A percentile compares a stretch with the other conserved stretches of the same genome.
These are phyloP conservation scores for Trichonephila inaurata DNA, from an alignment of 1,140 invertebrate species.

Conservation along the genomic window DNA sequence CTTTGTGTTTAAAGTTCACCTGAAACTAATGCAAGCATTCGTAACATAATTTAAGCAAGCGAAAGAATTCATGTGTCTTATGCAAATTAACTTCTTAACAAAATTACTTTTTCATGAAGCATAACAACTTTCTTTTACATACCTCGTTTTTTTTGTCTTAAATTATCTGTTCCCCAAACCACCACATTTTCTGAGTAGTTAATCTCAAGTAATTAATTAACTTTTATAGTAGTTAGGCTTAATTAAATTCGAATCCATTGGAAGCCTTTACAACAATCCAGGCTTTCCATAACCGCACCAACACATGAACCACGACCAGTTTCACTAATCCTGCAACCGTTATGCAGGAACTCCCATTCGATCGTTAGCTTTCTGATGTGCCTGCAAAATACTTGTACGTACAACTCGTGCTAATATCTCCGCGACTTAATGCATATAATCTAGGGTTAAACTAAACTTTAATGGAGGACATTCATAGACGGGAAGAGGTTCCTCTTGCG, in stretches of 20 bases:
- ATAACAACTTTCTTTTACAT: too few species aligned
- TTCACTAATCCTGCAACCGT: conserved; percentile 23
- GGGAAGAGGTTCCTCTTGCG: not conserved
- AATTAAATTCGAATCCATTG: not conserved
- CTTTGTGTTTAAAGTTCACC: too few species aligned
- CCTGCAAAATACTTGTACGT: not conserved
- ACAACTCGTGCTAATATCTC: conserved; percentile 33
- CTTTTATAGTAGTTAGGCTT: not conserved
- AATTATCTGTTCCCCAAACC: not conserved
- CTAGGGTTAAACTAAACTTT: conserved; percentile 57
- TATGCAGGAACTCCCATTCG: conserved; percentile 4
- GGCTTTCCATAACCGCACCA: not conserved
- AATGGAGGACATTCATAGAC: conserved; percentile 48
- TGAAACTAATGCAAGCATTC: too few species aligned
- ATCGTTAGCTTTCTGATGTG: conserved; percentile 1
- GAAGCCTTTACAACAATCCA: not conserved
- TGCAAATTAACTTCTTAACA: too few species aligned
- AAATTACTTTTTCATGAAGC: too few species aligned
- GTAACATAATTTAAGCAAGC: too few species aligned
- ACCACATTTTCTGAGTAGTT: not conserved
- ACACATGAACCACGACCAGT: conserved; percentile 16
- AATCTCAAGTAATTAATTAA: not conserved
- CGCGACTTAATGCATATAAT: conserved; percentile 44
- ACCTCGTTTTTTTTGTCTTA: not conserved
- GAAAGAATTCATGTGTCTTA: too few species aligned